Conservation (phyloP, 2,797 vertebrate species). For the Pseudochirops corinnae region DNA sequence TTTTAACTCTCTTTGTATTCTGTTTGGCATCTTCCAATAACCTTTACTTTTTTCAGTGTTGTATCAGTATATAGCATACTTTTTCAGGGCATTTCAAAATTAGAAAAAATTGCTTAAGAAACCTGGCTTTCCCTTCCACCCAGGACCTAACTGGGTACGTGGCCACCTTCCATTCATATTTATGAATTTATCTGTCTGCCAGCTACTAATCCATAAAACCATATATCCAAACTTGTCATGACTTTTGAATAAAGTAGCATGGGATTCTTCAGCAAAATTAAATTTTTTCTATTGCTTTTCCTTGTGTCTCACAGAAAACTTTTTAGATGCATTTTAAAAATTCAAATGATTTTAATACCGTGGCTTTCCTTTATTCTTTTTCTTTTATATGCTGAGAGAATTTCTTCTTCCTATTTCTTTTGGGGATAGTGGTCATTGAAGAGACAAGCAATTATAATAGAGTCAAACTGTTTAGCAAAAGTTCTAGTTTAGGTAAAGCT, state of each 20-base stretch:
- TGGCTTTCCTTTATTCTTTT: slow-evolving; percentile 30
- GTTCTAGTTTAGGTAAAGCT: slow-evolving; percentile 24
- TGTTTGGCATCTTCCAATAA: slow-evolving; percentile 39
- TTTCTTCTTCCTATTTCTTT: slow-evolving; percentile 34
- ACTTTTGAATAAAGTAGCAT: slow-evolving; percentile 41
- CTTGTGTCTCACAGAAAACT: background rate
- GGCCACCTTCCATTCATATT: slow-evolving; percentile 25
- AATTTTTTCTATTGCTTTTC: background rate
- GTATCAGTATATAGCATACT: background rate
- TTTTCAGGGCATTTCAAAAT: slow-evolving; percentile 41
- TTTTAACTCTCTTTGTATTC: slow-evolving; percentile 44
- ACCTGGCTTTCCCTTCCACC: slow-evolving; percentile 21
- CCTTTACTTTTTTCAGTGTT: slow-evolving; percentile 41
- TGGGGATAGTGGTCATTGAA: slow-evolving; percentile 15
- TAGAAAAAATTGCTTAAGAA: slow-evolving; percentile 46
- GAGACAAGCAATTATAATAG: slow-evolving; percentile 25
- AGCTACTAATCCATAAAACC: slow-evolving; percentile 38
- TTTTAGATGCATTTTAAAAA: slow-evolving; percentile 39
- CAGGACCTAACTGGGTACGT: slow-evolving; percentile 10
- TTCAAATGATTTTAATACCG: slow-evolving; percentile 14
- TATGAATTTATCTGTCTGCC: slow-evolving; percentile 17
- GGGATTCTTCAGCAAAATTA: slow-evolving; percentile 36
- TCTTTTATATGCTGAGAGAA: slow-evolving; percentile 16
- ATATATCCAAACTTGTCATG: background rate
- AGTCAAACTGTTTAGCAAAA: slow-evolving; percentile 35